phyloP scores from a whole-genome alignment of 2,113 vertebrate species.

The Erinaceus europaeus region DNA sequence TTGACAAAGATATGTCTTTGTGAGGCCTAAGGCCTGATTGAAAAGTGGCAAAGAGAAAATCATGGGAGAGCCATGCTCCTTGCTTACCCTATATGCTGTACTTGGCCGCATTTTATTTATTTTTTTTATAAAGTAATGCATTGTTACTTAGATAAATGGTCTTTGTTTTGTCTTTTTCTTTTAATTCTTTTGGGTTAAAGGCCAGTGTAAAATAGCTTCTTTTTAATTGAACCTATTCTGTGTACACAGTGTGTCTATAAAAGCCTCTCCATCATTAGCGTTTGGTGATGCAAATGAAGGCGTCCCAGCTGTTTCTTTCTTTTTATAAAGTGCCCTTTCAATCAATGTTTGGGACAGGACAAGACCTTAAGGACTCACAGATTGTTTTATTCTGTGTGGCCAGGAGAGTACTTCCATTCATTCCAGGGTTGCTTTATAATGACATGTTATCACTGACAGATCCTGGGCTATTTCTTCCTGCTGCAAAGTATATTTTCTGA shows the following conservation, averaged over 20 bases:
- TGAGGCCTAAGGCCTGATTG: background rate
- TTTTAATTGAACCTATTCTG: constrained; percentile 67
- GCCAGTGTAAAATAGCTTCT: constrained; percentile 53
- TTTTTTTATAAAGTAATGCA: constrained; percentile 34
- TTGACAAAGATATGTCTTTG: background rate
- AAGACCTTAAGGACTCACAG: constrained; percentile 44
- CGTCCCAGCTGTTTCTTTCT: constrained; percentile 65
- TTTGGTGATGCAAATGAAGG: constrained; percentile 71
- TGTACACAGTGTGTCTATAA: constrained; percentile 47
- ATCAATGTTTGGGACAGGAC: constrained; percentile 66
- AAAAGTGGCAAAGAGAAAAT: constrained; percentile 30
- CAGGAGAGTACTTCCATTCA: constrained; percentile 60
- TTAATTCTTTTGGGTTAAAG: constrained; percentile 37
- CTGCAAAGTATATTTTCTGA: constrained; percentile 23
- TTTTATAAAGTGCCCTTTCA: constrained; percentile 65
- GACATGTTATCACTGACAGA: constrained; percentile 34
- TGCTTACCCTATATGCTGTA: constrained; percentile 13
- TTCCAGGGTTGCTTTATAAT: constrained; percentile 32
- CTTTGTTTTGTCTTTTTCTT: constrained; percentile 48
- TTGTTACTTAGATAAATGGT: constrained; percentile 54
- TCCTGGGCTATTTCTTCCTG: constrained; percentile 22
- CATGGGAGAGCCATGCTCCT: background rate
- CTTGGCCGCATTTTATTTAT: background rate
- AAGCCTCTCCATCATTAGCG: constrained; percentile 54
- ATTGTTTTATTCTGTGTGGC: constrained; percentile 66